These are phyloP conservation scores for Melitaea cinxia DNA, from an alignment of 1,140 invertebrate species.

Conservation along the genomic window DNA sequence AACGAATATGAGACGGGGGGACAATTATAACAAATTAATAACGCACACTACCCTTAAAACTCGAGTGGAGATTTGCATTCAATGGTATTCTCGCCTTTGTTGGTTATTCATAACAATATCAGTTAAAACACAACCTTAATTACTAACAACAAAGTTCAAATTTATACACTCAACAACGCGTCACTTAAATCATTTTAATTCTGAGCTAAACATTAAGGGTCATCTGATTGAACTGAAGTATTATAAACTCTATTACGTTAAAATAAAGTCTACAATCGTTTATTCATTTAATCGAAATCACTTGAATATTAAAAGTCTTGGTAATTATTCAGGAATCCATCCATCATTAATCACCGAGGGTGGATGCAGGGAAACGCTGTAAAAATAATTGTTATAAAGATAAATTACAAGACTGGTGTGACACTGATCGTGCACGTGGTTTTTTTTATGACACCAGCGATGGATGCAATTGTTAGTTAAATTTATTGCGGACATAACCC, in stretches of 20 bases:
- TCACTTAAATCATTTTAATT: constrained; percentile 45
- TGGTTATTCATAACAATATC: constrained; percentile 43
- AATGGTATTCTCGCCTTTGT: constrained; percentile 72
- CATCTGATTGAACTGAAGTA: constrained; percentile 54
- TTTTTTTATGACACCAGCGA: constrained; percentile 44
- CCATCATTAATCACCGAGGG: constrained; percentile 80
- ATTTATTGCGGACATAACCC: constrained; percentile 55
- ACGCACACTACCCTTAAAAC: constrained; percentile 79
- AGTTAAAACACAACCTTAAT: constrained; percentile 40
- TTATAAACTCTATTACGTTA: constrained; percentile 48
- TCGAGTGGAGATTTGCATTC: constrained; percentile 79
- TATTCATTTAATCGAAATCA: constrained; percentile 50
- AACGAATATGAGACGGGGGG: constrained; percentile 71
- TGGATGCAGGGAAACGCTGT: constrained; percentile 69
- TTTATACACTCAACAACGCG: constrained; percentile 18
- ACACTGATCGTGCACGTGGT: constrained; percentile 69
- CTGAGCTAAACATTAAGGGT: constrained; percentile 60
- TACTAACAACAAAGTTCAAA: constrained; percentile 2
- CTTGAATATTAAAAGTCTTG: constrained; percentile 82
- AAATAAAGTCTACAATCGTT: constrained; percentile 45
- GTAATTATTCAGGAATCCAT: constrained; percentile 82
- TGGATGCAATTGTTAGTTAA: constrained; percentile 54
- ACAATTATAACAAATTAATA: constrained; percentile 82
- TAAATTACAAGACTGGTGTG: constrained; percentile 75
- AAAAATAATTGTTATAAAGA: constrained; percentile 80